Percentiles rank a stretch among this genome's conserved stretches.
Conservation (phyloP, 2,888 invertebrate genomes). For the Drosophila peninsularis region DNA sequence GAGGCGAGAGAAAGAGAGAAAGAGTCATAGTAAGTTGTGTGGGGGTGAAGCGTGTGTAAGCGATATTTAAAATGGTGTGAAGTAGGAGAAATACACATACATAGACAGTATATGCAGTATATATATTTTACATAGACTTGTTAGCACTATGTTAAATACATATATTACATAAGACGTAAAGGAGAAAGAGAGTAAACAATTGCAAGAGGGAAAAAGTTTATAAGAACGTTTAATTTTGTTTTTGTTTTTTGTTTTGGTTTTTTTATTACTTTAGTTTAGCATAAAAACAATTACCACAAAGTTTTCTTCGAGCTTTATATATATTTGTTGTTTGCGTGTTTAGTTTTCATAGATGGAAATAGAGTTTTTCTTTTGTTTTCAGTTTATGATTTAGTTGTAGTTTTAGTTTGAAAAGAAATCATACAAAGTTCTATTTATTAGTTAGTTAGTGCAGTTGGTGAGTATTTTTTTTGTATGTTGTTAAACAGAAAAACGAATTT, state of each 20-base stretch:
- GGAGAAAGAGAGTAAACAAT: slow-evolving; percentile 63
- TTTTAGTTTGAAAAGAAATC: slow-evolving; percentile 27
- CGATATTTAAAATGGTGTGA: slow-evolving; percentile 20
- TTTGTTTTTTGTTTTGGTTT: slow-evolving; percentile 14
- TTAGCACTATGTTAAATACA: slow-evolving; percentile 59
- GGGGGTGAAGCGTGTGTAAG: slow-evolving; percentile 17
- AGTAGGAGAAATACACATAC: slow-evolving; percentile 72
- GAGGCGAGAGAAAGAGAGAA: neutral
- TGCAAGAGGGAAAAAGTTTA: slow-evolving; percentile 78
- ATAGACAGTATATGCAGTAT: slow-evolving; percentile 69
- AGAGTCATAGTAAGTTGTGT: slow-evolving; percentile 26
- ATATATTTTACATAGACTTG: slow-evolving; percentile 65
- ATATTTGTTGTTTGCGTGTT: slow-evolving; percentile 53
- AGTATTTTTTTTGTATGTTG: slow-evolving; percentile 52
- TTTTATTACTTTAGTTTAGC: slow-evolving; percentile 27
- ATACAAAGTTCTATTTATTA: slow-evolving; percentile 45
- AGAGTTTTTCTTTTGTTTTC: slow-evolving; percentile 28
- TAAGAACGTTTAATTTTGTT: slow-evolving; percentile 19
- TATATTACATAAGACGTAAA: slow-evolving; percentile 60
- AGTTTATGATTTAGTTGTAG: slow-evolving; percentile 20
- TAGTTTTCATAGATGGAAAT: slow-evolving; percentile 44
- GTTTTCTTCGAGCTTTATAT: slow-evolving; percentile 36
- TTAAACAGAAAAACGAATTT: slow-evolving; percentile 33
- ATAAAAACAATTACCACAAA: slow-evolving; percentile 37
- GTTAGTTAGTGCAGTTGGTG: slow-evolving; percentile 66